Base-by-base conservation (phyloP, 1,140 invertebrate genomes). In the Sycobia sp. region DNA sequence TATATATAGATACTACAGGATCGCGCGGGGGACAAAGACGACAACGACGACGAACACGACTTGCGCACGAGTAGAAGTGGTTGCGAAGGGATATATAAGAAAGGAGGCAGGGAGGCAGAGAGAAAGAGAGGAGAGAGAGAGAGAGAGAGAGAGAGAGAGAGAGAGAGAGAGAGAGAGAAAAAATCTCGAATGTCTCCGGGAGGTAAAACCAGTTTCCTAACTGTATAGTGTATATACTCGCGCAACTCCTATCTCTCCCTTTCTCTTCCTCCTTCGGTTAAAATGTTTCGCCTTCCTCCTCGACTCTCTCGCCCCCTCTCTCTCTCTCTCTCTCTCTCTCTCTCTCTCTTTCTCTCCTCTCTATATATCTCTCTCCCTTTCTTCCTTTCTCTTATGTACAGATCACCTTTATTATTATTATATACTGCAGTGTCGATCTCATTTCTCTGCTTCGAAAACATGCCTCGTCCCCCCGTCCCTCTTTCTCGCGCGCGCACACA, bases 131-230 rank as follows among this genome's bases (percentile, higher is more conserved):
- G 25, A 50, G 55, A 32, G 13, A 22, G 22, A 16, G 25, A 46
- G 39, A 49, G n/a, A 55, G 57, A 62, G 27, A 43, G 63, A 43
- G 32, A 22, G 18, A 49, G 57, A n/a, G n/a, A n/a, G n/a, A n/a
- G n/a, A n/a, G n/a, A n/a, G 53, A 57, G 47, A 53, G 32, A 56
- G 29, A 32, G 55, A 60, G 53, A 55, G 34, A 58, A n/a, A n/a
- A n/a, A 59, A 46, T 59, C 59, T 53, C 61, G 50, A 44, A n/a
- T 55, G 51, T 58, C 44, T 39, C 34, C 13, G 50, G 51, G 32
- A 64, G 66, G 51, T 39, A 53, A 57, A 67, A 67, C 66, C 66
- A 67, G 66, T 67, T 67, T 67, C 44, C 66, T 63, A 67, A 67
- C 66, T 67, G 66, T 67, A 67, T 46, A 62, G 29, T 11, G 29